Percentiles rank a stretch among this genome's conserved stretches.
Conservation (phyloP, 2,113 vertebrate species). For the Macquaria australasica region DNA sequence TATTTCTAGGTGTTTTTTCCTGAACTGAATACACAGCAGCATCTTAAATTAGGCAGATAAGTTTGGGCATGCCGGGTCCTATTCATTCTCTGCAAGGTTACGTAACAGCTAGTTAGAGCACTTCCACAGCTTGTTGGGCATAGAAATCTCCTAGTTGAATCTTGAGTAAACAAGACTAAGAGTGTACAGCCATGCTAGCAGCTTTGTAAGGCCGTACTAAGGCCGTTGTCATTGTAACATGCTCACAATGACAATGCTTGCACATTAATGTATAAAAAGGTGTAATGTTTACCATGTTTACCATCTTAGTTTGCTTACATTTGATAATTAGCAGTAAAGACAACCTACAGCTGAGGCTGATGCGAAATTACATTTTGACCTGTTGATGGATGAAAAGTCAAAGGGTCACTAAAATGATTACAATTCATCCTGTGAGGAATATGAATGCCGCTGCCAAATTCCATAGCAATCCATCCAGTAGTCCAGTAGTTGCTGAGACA, state of each 20-base stretch:
- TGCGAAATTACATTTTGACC: background rate
- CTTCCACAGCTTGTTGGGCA: background rate
- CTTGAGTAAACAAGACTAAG: background rate
- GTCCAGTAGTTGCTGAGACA: background rate
- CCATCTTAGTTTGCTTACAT: no score
- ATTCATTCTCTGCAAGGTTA: background rate
- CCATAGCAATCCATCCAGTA: background rate
- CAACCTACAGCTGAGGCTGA: background rate
- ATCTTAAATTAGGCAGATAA: constrained; percentile 8
- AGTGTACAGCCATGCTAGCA: background rate
- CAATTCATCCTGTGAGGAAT: background rate
- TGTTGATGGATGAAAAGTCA: background rate
- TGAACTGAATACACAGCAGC: constrained; percentile 15
- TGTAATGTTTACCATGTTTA: no score
- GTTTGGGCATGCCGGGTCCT: background rate
- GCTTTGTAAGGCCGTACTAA: no score
- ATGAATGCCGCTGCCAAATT: background rate
- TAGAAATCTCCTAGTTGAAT: background rate
- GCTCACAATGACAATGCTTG: background rate
- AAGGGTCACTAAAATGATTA: background rate
- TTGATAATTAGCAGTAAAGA: no score
- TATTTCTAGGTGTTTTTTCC: background rate
- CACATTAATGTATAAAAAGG: background rate
- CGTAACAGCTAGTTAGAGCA: background rate
- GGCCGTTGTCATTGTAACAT: background rate